These are phyloP conservation scores for Haliaeetus leucogaster DNA, from an alignment of 2,113 vertebrate species.

Conservation along the genomic window DNA sequence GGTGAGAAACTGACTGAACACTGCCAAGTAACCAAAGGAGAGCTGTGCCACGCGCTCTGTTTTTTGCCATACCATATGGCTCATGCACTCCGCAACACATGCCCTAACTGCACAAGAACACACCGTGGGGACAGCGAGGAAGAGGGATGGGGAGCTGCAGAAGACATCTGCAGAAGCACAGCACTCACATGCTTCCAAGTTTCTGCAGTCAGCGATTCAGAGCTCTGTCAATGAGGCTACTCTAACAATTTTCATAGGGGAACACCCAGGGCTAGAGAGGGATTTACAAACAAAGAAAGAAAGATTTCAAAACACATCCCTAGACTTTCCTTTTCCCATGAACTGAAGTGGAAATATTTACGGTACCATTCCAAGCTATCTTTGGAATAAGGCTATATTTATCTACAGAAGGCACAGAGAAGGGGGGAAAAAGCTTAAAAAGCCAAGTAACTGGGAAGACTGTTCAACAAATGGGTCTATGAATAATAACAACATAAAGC, in stretches of 20 bases:
- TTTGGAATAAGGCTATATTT: slow-evolving; percentile 13
- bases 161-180: background rate
- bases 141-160: background rate
- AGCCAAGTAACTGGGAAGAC: background rate
- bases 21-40: background rate
- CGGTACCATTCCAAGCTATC: background rate
- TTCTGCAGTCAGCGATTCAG: background rate
- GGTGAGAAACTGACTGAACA: background rate
- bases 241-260: background rate
- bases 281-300: background rate
- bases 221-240: background rate
- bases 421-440: background rate
- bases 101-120: background rate
- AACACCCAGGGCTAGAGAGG: background rate
- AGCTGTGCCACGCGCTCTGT: too few relatives aligned
- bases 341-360: slow-evolving; percentile 3
- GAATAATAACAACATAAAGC: background rate
- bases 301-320: background rate
- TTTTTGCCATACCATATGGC: accelerated
- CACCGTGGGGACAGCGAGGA: background rate
- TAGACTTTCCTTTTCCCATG: background rate
- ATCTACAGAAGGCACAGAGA: background rate
- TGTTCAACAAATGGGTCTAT: background rate
- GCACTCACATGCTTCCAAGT: accelerated
- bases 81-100: accelerated